Conservation (phyloP, 2,888 invertebrate genomes). For the Lottia gigantea region DNA sequence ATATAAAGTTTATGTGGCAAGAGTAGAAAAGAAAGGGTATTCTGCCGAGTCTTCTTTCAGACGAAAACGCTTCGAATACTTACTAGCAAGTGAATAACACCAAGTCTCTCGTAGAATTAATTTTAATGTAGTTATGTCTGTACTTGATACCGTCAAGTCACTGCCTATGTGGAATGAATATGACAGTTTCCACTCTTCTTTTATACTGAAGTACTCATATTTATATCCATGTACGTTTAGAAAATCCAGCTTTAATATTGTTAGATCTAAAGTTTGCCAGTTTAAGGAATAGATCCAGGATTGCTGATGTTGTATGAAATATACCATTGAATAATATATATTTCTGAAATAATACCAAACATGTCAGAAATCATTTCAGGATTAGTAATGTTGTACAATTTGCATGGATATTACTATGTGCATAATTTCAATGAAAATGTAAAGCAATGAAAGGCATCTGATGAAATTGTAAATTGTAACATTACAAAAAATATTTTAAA, state of each 20-base stretch:
- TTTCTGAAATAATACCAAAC: not conserved
- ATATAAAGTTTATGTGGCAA: too few relatives aligned
- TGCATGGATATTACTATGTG: too few relatives aligned
- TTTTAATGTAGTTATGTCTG: not conserved
- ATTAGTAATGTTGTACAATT: too few relatives aligned
- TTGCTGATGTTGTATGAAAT: not conserved
- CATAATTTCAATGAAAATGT: too few relatives aligned
- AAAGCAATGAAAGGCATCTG: too few relatives aligned
- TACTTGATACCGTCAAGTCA: not conserved
- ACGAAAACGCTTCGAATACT: not conserved
- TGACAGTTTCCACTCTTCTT: not conserved
- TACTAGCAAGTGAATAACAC: slow-evolving; percentile 3
- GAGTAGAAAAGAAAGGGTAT: too few relatives aligned
- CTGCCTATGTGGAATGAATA: not conserved
- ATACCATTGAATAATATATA: not conserved
- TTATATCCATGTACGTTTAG: not conserved
- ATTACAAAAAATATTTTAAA: too few relatives aligned
- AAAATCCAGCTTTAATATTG: not conserved
- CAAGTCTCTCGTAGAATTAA: not conserved
- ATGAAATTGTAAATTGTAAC: too few relatives aligned
- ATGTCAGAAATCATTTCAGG: too few relatives aligned
- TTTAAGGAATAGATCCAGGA: not conserved
- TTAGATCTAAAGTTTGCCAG: not conserved
- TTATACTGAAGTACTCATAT: not conserved
- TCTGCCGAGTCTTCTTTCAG: too few relatives aligned